A percentile compares a stretch with the other conserved stretches of the same genome.
Conservation (phyloP, 2,888 invertebrate species). For the Taphrorychus bicolor region DNA sequence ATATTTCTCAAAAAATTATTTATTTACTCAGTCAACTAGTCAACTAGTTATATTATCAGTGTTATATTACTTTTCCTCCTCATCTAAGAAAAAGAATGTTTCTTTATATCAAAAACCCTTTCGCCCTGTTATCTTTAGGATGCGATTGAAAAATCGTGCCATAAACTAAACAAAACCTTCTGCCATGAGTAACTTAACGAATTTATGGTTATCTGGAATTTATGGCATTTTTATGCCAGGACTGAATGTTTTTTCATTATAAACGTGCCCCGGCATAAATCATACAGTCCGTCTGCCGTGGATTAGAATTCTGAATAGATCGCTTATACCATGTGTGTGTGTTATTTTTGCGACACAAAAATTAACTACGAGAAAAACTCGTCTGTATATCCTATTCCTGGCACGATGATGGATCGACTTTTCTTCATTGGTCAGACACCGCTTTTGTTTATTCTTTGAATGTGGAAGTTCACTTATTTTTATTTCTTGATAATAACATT, state of each 20-base stretch:
- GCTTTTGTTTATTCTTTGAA: too few relatives aligned
- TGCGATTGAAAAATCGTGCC: too few relatives aligned
- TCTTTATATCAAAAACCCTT: too few relatives aligned
- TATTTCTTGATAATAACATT: too few relatives aligned
- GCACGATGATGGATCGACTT: not conserved
- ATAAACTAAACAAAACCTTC: not conserved
- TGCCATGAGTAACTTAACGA: conserved; percentile 16
- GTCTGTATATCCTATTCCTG: not conserved
- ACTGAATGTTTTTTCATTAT: conserved; percentile 27
- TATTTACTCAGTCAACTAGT: too few relatives aligned
- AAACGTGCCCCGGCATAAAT: conserved; percentile 15
- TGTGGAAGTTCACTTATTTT: too few relatives aligned
- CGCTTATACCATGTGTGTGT: conserved; percentile 22
- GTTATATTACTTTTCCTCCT: too few relatives aligned
- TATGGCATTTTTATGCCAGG: conserved; percentile 31
- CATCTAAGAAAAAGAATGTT: too few relatives aligned
- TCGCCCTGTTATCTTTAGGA: too few relatives aligned
- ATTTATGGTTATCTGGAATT: conserved; percentile 27
- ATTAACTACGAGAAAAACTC: conserved; percentile 14
- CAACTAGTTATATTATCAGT: too few relatives aligned
- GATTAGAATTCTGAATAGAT: conserved; percentile 27
- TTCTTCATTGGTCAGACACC: not conserved
- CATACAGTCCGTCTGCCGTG: conserved; percentile 12
- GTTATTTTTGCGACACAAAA: conserved; percentile 17
- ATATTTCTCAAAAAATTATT: too few relatives aligned